Base-by-base conservation (phyloP, 2,888 invertebrate genomes). In the Mesochorus sp. region DNA sequence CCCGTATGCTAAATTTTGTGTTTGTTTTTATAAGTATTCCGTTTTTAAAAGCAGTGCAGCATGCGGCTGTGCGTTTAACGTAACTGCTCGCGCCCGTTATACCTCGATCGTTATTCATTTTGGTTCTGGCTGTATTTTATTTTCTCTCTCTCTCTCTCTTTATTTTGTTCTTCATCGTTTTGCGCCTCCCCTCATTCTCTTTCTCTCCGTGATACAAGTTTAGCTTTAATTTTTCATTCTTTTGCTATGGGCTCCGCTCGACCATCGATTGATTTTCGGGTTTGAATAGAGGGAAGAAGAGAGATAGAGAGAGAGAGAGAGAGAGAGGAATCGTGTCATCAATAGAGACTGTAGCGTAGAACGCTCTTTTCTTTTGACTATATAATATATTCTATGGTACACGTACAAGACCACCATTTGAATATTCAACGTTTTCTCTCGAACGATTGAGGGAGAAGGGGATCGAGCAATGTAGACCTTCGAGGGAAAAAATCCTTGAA, bases 391-490 rank as follows among this genome's bases (percentile, higher is more conserved):
- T 55, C 55, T 28, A 34, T 34, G 12, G 53, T 19, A 55, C 28
- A 31, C 68, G 31, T 14, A 5, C 55, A 57, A 64, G 47, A 51
- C 19, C n/a, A 49, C 59, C 5, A n/a, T 51, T 55, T 76, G 76
- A 76, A 76, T 76, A 76, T 76, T 76, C 76, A 71, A 64, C 64
- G 31, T 59, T 26, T 42, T 6, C 31, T 51, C 37, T 47, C 21
- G 70, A 76, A 64, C 26, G 62, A 55, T 68, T 24, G 68, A 31
- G 39, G 47, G 24, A 34, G 5, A 10, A 6, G 17, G 37, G 34
- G n/a, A n/a, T n/a, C n/a, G n/a, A n/a, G n/a, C n/a, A n/a, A n/a
- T n/a, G n/a, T n/a, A 17, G 51, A 37, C 14, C 64, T 10, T 12
- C n/a, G n/a, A n/a, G 10, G 44, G 3, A 31, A 10, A n/a, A 57